Conservation (phyloP, 92 coral and sea anemone species). For the Epizoanthus scotinus region DNA sequence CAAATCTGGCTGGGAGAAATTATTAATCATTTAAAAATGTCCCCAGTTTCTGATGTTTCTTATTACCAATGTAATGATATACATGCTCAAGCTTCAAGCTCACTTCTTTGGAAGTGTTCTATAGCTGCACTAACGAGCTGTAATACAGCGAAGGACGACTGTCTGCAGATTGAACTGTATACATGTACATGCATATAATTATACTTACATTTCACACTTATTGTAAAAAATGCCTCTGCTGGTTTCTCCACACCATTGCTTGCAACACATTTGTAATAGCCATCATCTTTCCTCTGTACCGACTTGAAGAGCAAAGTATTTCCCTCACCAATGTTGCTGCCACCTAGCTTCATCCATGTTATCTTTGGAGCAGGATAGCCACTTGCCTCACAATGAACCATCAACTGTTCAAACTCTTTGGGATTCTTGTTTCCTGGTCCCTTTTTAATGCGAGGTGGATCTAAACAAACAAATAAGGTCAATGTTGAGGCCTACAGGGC, state of each 20-base stretch:
- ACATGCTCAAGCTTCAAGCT: too few species aligned
- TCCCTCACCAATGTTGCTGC: conserved; percentile 56
- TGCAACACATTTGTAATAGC: conserved; percentile 82
- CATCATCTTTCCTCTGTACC: conserved; percentile 65
- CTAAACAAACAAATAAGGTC: conserved; percentile 36
- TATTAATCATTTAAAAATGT: neutral
- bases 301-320: conserved; percentile 43
- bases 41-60: too few species aligned
- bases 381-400: conserved; percentile 62
- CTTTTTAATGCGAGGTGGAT: conserved; percentile 67
- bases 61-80: neutral
- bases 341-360: conserved; percentile 70
- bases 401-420: conserved; percentile 54
- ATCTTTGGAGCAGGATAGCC: conserved; percentile 84
- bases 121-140: too few species aligned
- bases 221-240: conserved; percentile 50
- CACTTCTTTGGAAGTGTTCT: too few species aligned
- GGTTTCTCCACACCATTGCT: conserved; percentile 61
- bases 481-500: neutral
- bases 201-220: conserved; percentile 86
- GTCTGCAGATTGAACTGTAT: too few species aligned
- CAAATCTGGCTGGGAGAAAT: neutral
- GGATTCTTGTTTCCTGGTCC: conserved; percentile 36
- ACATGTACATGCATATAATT: too few species aligned
- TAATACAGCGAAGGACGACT: too few species aligned